Evolutionary conservation across 37 sponge, comb jelly and placozoan species (phyloP).

Genomic region (Crambe crambe): DNA sequence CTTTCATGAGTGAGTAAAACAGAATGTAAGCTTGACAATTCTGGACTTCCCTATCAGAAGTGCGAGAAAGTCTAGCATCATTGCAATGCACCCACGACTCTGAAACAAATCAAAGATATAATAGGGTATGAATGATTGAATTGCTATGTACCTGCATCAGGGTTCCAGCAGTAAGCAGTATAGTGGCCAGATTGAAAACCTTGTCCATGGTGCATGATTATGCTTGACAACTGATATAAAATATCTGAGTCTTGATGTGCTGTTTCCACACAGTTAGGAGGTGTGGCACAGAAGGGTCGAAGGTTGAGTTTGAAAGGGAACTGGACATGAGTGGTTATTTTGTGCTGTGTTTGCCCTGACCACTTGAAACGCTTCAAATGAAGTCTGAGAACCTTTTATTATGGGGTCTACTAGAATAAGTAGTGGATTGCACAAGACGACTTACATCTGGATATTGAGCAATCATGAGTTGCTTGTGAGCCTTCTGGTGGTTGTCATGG

Average conservation of each 20-base stretch:
- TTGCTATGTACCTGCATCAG: conserved; percentile 43
- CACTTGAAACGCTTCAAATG: conserved; percentile 85
- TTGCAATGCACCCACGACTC: conserved; percentile 84
- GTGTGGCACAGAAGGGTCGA: conserved; percentile 31
- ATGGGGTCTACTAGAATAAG: neutral
- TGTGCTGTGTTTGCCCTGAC: conserved; percentile 33
- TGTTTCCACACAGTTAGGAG: neutral
- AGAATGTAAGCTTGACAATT: conserved; percentile 74
- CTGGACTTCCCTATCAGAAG: conserved; percentile 47
- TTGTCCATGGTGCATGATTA: conserved; percentile 74
- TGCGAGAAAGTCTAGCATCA: conserved; percentile 55
- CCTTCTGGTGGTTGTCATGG: conserved; percentile 23
- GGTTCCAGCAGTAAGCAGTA: conserved; percentile 66
- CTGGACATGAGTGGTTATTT: conserved; percentile 62
- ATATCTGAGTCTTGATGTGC: neutral
- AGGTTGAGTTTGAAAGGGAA: conserved; percentile 65
- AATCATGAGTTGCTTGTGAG: conserved; percentile 42
- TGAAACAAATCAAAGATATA: conserved; percentile 1
- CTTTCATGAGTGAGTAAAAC: conserved; percentile 45
- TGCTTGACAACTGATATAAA: conserved; percentile 70
- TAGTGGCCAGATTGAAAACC: conserved; percentile 76
- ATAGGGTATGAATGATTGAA: neutral
- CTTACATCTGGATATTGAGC: conserved; percentile 58
- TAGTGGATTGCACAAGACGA: neutral
- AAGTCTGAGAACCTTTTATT: conserved; percentile 57